Evolutionary conservation across 2,888 invertebrate species (phyloP).

Genomic region (Agrotis puta): DNA sequence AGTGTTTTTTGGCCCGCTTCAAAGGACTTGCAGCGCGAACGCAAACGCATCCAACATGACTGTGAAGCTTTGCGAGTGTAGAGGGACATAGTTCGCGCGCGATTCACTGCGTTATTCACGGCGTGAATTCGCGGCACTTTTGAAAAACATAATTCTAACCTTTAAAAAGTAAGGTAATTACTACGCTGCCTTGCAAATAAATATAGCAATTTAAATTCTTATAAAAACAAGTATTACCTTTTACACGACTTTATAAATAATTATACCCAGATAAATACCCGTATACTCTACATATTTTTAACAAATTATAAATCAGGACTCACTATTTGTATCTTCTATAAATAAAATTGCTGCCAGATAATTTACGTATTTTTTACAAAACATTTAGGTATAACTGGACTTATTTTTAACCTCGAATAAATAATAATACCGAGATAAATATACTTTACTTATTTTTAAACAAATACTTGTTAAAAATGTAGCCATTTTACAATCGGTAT

Average conservation of each 20-base stretch:
- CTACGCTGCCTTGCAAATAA: neutral
- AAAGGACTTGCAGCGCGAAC: no score
- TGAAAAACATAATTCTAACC: no score
- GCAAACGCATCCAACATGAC: no score
- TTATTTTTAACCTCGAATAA: neutral
- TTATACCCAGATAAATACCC: neutral
- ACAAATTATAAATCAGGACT: neutral
- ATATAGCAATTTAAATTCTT: neutral
- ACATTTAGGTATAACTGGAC: no score
- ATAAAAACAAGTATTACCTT: neutral
- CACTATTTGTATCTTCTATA: no score
- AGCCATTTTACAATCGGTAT: slow-evolving; percentile 14
- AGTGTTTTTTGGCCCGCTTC: no score
- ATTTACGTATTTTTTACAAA: no score
- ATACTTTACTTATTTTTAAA: neutral
- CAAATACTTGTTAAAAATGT: neutral
- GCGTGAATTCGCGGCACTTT: no score
- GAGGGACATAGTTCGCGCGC: no score
- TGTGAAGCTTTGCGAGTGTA: no score
- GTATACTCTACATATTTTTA: neutral
- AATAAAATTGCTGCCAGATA: no score
- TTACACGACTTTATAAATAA: neutral
- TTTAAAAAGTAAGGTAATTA: neutral
- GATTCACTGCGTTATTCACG: no score
- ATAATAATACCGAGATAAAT: neutral